Evolutionary conservation across 2,888 invertebrate genomes (phyloP), one percentile per base, ranked within the genome.

Genomic region (Heterodera filipjevi): DNA sequence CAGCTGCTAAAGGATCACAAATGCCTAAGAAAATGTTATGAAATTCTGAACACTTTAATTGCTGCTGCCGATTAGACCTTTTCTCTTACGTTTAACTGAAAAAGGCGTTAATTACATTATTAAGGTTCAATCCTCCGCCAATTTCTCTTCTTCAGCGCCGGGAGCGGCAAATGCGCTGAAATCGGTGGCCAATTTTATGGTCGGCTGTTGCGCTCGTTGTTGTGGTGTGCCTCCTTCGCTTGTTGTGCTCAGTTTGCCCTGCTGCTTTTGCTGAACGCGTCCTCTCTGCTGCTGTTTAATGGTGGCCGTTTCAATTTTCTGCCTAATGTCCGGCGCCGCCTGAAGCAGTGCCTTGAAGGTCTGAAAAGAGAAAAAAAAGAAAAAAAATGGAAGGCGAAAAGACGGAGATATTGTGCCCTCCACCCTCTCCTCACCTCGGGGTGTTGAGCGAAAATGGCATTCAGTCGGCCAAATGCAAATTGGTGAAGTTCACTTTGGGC

Each of bases 401-500:
- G n/a, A n/a, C n/a, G n/a, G n/a, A n/a, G n/a, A n/a, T n/a, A n/a
- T n/a, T n/a, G n/a, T n/a, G n/a, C n/a, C n/a, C n/a, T n/a, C n/a
- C n/a, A n/a, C n/a, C n/a, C n/a, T n/a, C n/a, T n/a, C n/a, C n/a
- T 53, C 22, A 74, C 77, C 16, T 87, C 86, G 1, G 86, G 85
- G 81, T 87, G 84, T 64, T 81, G 81, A 0, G 84, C 83, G 0
- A 96, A 97, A 85, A 96, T 93, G 88, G 93, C 93, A 86, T 95
- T 95, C 30, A 98, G 92, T 93, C 94, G 94, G 84, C 94, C 93
- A 84, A 98, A 92, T 82, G 95, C 94, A 86, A 94, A 93, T 83
- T 96, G 95, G 90, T 97, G 96, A 32, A 88, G 76, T 35, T 80
- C 81, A 71, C 84, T 81, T 35, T 85, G 83, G 32, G 86, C 86